phyloP scores from a whole-genome alignment of 2,888 invertebrate genomes.

The Ennomos erosarius region DNA sequence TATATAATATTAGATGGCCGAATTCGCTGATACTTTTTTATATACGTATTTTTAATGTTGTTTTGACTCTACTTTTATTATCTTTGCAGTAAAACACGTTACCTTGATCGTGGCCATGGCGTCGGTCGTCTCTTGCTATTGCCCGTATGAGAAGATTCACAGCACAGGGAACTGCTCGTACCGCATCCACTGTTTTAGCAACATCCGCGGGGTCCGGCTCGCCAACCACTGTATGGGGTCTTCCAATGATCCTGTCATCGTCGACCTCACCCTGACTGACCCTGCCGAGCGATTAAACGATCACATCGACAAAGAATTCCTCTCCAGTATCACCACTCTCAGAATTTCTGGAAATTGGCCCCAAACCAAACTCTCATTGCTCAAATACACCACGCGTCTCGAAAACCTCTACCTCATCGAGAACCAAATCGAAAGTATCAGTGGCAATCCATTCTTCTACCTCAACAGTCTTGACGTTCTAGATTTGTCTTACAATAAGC shows the following conservation, averaged over 20 bases:
- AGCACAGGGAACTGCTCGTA: constrained; percentile 55
- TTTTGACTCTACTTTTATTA: not conserved
- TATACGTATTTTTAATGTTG: not conserved
- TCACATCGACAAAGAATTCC: constrained; percentile 49
- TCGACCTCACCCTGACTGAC: constrained; percentile 61
- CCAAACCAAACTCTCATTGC: constrained; percentile 53
- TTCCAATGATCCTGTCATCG: constrained; percentile 57
- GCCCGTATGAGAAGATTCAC: constrained; percentile 51
- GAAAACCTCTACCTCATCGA: constrained; percentile 54
- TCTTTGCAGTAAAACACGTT: constrained; percentile 51
- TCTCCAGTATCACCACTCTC: constrained; percentile 60
- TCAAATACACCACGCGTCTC: constrained; percentile 61
- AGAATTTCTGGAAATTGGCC: constrained; percentile 57
- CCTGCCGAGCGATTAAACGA: constrained; percentile 55
- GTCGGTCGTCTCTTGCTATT: constrained; percentile 50
- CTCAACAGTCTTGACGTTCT: constrained; percentile 59
- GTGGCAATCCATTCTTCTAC: constrained; percentile 55
- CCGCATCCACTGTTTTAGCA: constrained; percentile 56
- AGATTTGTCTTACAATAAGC: constrained; percentile 63
- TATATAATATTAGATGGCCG: too few relatives aligned
- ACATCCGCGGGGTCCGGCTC: constrained; percentile 53
- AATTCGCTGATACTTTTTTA: too few relatives aligned
- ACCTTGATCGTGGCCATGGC: constrained; percentile 46
- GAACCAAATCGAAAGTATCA: constrained; percentile 57
- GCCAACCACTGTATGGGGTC: constrained; percentile 62